Percentiles rank a stretch among this genome's conserved stretches.
Evolutionary conservation across 2,113 vertebrate species (phyloP).

Genomic region (Cavia porcellus): DNA sequence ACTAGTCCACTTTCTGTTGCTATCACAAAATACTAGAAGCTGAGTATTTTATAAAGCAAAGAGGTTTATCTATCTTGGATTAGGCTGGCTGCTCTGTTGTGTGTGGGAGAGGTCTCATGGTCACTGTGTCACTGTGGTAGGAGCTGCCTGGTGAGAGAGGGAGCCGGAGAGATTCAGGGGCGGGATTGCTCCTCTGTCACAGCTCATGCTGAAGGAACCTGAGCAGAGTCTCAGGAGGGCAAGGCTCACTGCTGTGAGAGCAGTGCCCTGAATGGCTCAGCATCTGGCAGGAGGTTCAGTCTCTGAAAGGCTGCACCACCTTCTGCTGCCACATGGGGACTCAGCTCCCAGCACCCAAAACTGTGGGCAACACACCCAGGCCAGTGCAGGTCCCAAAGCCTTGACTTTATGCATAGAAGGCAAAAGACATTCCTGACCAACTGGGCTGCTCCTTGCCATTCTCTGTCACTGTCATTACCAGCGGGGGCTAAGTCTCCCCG

Average conservation of each 20-base stretch:
- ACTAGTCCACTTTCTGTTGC: neutral
- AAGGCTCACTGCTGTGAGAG: too few species aligned
- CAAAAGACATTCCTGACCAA: neutral
- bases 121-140: neutral
- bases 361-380: too few species aligned
- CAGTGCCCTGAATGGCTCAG: neutral
- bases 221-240: too few species aligned
- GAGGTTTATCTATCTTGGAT: neutral
- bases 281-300: neutral
- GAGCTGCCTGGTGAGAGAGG: neutral
- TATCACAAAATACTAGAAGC: neutral
- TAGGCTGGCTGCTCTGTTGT: neutral
- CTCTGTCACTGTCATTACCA: accelerated
- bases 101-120: neutral
- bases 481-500: neutral
- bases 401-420: neutral
- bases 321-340: too few species aligned
- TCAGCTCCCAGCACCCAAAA: neutral
- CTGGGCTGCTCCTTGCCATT: neutral
- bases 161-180: neutral
- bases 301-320: neutral
- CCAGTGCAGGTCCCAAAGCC: too few species aligned
- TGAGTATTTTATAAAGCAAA: neutral
- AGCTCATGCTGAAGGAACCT: too few species aligned
- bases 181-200: neutral